Base-by-base conservation (phyloP, 2,888 invertebrate genomes). In the Anaspis maculata region DNA sequence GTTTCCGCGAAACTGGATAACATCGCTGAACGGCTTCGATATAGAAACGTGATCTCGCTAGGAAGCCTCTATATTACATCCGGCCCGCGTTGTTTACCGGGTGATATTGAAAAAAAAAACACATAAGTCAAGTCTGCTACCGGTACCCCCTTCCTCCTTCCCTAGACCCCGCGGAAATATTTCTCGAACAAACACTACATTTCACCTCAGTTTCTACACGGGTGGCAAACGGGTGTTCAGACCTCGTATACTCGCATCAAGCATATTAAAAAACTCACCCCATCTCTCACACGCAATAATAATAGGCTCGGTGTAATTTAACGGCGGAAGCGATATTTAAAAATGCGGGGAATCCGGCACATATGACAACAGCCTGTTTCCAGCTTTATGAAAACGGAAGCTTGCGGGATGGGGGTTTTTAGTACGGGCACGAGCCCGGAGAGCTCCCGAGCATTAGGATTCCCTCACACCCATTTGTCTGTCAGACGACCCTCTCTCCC, bases 381-480 rank as follows among this genome's bases (percentile, higher is more conserved):
- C 63, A 62, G 61, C 57, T 64, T 64, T 63, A 51, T 61, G 62
- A 59, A 64, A 64, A 63, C 64, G 63, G 64, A 64, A 63, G 60
- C 57, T 33, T 38, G 30, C 52, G 49, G 48, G n/a, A n/a, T n/a
- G n/a, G n/a, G n/a, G n/a, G n/a, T n/a, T n/a, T n/a, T n/a, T n/a
- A n/a, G n/a, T n/a, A n/a, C n/a, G 50, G 52, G 54, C 59, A 59
- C 59, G 61, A 57, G 61, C 57, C 56, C 42, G 32, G 42, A 54
- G 48, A 54, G 48, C 51, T 48, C 46, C 47, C 5, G 5, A 19
- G 5, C n/a, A n/a, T n/a, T n/a, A n/a, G n/a, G n/a, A n/a, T n/a
- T n/a, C n/a, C n/a, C n/a, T n/a, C n/a, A 19, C 19, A 50, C 59
- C n/a, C 62, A 63, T 65, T 63, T 63, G 63, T 64, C 62, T 62